A percentile compares a stretch with the other conserved stretches of the same genome.
These are phyloP conservation scores for Lycophotia porphyrea DNA, from an alignment of 2,888 invertebrate species.

Conservation along the genomic window DNA sequence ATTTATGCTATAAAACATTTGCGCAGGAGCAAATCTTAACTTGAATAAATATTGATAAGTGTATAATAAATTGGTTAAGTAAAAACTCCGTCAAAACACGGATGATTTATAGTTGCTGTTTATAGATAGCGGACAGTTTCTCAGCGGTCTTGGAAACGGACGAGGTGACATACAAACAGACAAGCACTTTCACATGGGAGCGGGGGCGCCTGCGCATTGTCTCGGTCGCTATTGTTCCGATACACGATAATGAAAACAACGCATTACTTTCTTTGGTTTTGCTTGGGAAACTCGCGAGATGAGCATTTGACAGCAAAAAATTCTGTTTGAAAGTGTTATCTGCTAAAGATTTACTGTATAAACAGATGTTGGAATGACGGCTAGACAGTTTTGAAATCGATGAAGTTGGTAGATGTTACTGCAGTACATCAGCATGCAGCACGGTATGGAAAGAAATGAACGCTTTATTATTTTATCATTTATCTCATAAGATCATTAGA, in stretches of 20 bases:
- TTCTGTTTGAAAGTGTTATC: constrained; percentile 53
- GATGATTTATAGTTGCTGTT: constrained; percentile 57
- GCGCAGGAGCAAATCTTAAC: constrained; percentile 42
- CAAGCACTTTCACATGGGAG: constrained; percentile 82
- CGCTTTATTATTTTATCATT: no score
- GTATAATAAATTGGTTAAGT: constrained; percentile 34
- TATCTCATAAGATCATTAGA: constrained; percentile 22
- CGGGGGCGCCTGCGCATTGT: constrained; percentile 69
- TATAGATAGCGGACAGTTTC: constrained; percentile 58
- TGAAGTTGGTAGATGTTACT: constrained; percentile 11
- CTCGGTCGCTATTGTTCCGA: constrained; percentile 67
- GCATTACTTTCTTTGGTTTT: constrained; percentile 75
- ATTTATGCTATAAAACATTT: constrained; percentile 30
- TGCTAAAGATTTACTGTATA: constrained; percentile 38
- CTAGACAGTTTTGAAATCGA: constrained; percentile 34
- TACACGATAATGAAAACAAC: constrained; percentile 71
- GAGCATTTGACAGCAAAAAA: constrained; percentile 62
- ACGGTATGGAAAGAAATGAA: constrained; percentile 7
- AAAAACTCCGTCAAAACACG: constrained; percentile 43
- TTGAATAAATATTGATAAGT: constrained; percentile 53
- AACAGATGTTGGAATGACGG: constrained; percentile 40
- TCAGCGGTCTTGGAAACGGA: constrained; percentile 63
- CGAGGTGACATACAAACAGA: constrained; percentile 71
- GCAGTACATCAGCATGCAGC: constrained; percentile 26
- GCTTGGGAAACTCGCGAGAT: constrained; percentile 70